A percentile compares a stretch with the other conserved stretches of the same genome.
Evolutionary conservation across 1,140 invertebrate genomes (phyloP).

Genomic region (Halyomorpha halys): DNA sequence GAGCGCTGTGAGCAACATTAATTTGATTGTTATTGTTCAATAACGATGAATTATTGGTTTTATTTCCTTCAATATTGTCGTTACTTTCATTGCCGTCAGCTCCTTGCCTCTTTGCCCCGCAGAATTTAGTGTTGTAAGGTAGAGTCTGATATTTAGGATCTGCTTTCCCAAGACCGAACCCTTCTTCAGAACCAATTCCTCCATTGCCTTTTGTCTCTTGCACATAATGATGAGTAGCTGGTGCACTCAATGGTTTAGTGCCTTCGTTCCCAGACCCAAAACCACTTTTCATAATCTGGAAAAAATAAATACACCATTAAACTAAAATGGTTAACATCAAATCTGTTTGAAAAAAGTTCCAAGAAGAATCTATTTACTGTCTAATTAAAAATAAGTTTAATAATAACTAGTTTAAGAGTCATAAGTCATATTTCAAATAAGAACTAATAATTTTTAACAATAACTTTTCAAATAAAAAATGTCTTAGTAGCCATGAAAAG

Average conservation of each 20-base stretch:
- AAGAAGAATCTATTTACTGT: too few species aligned
- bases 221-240: constrained; percentile 25
- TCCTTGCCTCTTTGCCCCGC: constrained; percentile 22
- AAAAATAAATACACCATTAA: neutral
- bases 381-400: too few species aligned
- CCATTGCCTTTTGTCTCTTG: constrained; percentile 24
- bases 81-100: constrained; percentile 29
- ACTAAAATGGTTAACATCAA: too few species aligned
- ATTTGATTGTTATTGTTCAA: constrained; percentile 26
- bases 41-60: constrained; percentile 21
- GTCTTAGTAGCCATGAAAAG: too few species aligned
- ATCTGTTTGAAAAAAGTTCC: too few species aligned
- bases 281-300: constrained; percentile 6
- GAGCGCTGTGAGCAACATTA: constrained; percentile 21
- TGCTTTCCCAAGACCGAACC: constrained; percentile 59
- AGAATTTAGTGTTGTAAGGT: constrained; percentile 55
- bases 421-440: too few species aligned
- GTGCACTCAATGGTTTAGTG: constrained; percentile 18
- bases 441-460: too few species aligned
- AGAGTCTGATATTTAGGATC: constrained; percentile 90
- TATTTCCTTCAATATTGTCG: constrained; percentile 19
- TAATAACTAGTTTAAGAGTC: too few species aligned
- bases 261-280: neutral
- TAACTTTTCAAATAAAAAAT: too few species aligned
- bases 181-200: constrained; percentile 30